Percentiles rank a stretch among this genome's conserved stretches.
Evolutionary conservation across 92 coral and sea anemone species (phyloP).

Genomic region (Scolanthus callimorphus): DNA sequence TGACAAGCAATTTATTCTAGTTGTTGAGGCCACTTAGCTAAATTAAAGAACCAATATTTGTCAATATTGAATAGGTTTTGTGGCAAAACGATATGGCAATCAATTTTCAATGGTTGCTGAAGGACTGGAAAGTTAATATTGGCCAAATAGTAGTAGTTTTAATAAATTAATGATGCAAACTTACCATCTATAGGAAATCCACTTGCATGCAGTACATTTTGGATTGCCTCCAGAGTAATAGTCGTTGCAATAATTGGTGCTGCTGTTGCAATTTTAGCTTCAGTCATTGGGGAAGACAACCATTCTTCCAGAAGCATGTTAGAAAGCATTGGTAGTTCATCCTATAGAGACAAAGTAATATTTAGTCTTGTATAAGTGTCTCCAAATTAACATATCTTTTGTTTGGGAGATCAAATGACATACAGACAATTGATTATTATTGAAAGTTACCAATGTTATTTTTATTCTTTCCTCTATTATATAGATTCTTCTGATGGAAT

Average conservation of each 20-base stretch:
- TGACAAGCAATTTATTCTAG: too few species aligned
- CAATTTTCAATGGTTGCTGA: background rate
- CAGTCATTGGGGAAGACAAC: conserved; percentile 36
- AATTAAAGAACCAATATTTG: too few species aligned
- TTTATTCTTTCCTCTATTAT: background rate
- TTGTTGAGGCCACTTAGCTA: too few species aligned
- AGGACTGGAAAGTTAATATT: too few species aligned
- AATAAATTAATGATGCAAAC: too few species aligned
- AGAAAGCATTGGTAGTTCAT: background rate
- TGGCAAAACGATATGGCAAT: too few species aligned
- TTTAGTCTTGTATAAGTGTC: background rate
- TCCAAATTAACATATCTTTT: too few species aligned
- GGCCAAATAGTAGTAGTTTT: too few species aligned
- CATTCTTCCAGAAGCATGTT: conserved; percentile 19
- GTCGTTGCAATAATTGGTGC: conserved; percentile 91
- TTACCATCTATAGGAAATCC: conserved; percentile 78
- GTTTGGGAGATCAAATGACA: background rate
- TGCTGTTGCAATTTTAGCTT: conserved; percentile 54
- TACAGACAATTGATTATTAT: too few species aligned
- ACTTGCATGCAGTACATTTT: conserved; percentile 63
- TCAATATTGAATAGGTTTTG: too few species aligned
- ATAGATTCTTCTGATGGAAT: too few species aligned
- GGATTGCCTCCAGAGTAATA: conserved; percentile 91
- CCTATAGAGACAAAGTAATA: background rate
- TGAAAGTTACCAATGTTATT: background rate